Percentiles rank a stretch among this genome's conserved stretches.
Evolutionary conservation across 2,888 invertebrate species (phyloP).

Genomic region (Acanthosoma haemorrhoidale): DNA sequence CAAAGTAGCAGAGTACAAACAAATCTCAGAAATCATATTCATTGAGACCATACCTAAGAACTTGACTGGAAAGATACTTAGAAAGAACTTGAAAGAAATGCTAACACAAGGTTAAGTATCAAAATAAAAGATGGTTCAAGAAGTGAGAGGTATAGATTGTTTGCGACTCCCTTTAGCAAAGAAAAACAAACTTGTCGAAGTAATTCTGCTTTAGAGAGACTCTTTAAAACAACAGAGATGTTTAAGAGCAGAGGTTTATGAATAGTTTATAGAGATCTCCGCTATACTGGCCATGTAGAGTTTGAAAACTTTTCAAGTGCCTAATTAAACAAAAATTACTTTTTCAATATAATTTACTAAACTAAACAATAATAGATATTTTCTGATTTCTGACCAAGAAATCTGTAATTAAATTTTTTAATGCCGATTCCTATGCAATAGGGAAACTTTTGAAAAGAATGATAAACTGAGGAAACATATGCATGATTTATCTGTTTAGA

Average conservation of each 20-base stretch:
- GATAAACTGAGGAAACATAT: background rate
- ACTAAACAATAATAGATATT: no score
- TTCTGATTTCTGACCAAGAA: no score
- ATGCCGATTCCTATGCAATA: no score
- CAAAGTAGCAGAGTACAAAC: conserved; percentile 68
- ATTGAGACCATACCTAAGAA: conserved; percentile 67
- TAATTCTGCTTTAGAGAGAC: conserved; percentile 14
- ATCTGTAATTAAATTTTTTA: no score
- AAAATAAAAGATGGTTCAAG: background rate
- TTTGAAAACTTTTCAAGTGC: conserved; percentile 1
- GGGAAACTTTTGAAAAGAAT: no score
- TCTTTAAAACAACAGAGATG: background rate
- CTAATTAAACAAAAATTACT: background rate
- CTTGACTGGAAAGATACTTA: conserved; percentile 68
- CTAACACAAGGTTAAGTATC: conserved; percentile 47
- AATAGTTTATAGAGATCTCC: conserved; percentile 14
- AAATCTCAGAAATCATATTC: conserved; percentile 65
- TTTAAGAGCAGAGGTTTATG: conserved; percentile 2
- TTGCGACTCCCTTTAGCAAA: conserved; percentile 12
- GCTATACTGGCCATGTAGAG: background rate
- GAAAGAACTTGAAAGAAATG: conserved; percentile 57
- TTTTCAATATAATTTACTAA: no score
- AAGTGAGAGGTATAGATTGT: background rate
- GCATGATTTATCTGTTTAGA: background rate
- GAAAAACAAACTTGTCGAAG: background rate